These are phyloP conservation scores for Beroe forskalii DNA, from an alignment of 37 sponge, comb jelly and placozoan species.

Conservation along the genomic window DNA sequence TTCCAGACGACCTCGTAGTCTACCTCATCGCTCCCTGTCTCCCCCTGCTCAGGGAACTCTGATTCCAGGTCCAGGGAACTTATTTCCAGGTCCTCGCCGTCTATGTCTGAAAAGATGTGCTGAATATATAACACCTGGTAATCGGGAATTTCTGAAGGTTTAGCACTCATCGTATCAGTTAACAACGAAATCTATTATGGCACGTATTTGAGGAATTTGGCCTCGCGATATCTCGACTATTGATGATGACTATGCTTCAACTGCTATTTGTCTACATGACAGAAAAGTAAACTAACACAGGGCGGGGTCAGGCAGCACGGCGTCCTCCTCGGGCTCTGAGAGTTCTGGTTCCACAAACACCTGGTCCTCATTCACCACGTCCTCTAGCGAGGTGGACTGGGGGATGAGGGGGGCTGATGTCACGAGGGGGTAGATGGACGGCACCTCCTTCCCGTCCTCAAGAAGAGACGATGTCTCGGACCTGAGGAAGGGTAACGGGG, in stretches of 20 bases:
- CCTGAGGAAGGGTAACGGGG: no score
- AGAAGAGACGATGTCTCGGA: no score
- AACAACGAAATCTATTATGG: no score
- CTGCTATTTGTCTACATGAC: no score
- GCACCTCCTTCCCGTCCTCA: neutral
- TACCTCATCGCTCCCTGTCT: neutral
- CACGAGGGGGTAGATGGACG: no score
- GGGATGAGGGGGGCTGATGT: neutral
- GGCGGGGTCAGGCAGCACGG: neutral
- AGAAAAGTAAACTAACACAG: neutral
- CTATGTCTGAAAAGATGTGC: neutral
- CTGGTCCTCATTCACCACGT: neutral
- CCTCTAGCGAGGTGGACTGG: neutral
- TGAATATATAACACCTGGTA: no score
- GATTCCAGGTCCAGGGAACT: neutral
- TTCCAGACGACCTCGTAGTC: slow-evolving; percentile 22
- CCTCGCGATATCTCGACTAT: neutral
- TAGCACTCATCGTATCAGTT: no score
- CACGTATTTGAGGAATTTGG: neutral
- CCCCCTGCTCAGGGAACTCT: neutral
- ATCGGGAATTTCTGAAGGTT: no score
- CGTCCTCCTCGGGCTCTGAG: neutral
- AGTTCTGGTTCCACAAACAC: neutral
- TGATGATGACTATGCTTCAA: no score
- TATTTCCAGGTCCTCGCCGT: neutral